phyloP scores from a whole-genome alignment of 2,888 invertebrate genomes.

The Leucozona laternaria region DNA sequence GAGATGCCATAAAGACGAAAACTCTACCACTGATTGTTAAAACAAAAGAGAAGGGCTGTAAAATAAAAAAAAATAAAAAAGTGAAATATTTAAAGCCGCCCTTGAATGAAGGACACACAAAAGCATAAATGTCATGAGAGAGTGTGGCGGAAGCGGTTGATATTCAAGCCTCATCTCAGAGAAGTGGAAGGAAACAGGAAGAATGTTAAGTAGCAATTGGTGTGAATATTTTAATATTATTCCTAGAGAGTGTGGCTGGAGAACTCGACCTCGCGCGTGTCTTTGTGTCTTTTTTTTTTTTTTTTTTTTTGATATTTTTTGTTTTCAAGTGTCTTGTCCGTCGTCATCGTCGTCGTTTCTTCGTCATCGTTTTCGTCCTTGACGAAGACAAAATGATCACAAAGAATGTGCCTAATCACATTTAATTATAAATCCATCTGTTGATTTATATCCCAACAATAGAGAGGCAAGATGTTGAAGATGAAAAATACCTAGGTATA shows the following conservation, averaged over 20 bases:
- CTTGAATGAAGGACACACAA: conserved; percentile 32
- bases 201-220: conserved; percentile 72
- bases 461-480: neutral
- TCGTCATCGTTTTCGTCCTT: neutral
- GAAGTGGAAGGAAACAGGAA: conserved; percentile 31
- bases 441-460: conserved; percentile 58
- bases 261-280: conserved; percentile 13
- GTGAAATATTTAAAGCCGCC: conserved; percentile 19
- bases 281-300: conserved; percentile 18
- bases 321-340: conserved; percentile 24
- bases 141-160: neutral
- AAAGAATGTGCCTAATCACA: conserved; percentile 67
- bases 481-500: neutral
- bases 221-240: conserved; percentile 63
- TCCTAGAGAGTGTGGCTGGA: conserved; percentile 43
- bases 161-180: conserved; percentile 15
- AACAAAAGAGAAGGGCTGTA: conserved; percentile 58
- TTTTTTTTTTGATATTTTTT: neutral
- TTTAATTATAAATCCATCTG: conserved; percentile 73
- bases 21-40: conserved; percentile 62
- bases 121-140: conserved; percentile 3
- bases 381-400: conserved; percentile 7
- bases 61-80: neutral
- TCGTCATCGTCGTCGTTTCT: neutral
- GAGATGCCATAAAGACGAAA: conserved; percentile 37